Evolutionary conservation across 2,888 invertebrate genomes (phyloP), one percentile per base, ranked within the genome.

Genomic region (Hypercompe scribonia): DNA sequence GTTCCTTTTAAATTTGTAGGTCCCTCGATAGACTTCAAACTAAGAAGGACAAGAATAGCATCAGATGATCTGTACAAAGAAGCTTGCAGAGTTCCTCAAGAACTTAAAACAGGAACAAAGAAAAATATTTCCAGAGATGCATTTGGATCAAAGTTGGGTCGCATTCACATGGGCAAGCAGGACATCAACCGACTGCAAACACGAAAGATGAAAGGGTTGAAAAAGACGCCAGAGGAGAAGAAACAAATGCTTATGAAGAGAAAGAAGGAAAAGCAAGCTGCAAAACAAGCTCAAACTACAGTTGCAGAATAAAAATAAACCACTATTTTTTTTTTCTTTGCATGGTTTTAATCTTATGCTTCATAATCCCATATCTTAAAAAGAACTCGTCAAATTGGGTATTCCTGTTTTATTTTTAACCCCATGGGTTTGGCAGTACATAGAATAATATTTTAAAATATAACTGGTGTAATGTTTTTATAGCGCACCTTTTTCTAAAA

Each of bases 91-190:
- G 97, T 97, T 91, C 98, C 99, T 1, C 97, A 97, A 88, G 97
- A 97, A 91, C 94, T 98, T 13, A 98, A 97, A 95, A 96, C 96
- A 0, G 97, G 97, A 81, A 98, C 98, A 88, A 98, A 98, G 96
- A 99, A 99, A 96, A 99, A 99, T 90, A 96, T 99, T 74, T 97
- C 97, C 1, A 96, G 96, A 71, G 99, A 99, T 95, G 97, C 96
- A 5, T 97, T 99, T 88, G 99, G 99, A 72, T 98, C 98, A 15
- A 98, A 97, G 85, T 96, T 98, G 87, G 99, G 99, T 64, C 97
- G 99, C 70, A 97, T 99, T 74, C 99, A 99, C 93, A 97, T 99
- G 96, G 98, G 98, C 81, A 97, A 97, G 85, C 99, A 99, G 89
- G 97, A 98, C 86, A 96, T 99, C 50, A 96, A 96, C 71, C 97